Evolutionary conservation across 2,888 invertebrate genomes (phyloP).

Genomic region (Kryphioiulus occultus): DNA sequence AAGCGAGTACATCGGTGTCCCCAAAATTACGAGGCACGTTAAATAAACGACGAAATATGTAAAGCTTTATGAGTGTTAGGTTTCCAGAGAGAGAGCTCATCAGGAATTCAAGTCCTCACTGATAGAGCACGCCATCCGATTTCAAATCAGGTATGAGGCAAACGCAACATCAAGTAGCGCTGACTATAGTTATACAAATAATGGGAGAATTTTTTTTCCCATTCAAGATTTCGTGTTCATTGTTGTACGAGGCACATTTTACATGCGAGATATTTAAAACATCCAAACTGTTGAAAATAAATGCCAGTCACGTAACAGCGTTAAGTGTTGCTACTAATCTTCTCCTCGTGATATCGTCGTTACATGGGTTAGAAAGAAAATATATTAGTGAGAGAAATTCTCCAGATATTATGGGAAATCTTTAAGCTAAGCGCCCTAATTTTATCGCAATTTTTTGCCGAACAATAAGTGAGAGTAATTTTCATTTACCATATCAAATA

Average conservation of each 20-base stretch:
- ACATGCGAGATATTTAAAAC: constrained; percentile 41
- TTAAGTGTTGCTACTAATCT: constrained; percentile 44
- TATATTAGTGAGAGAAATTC: background rate
- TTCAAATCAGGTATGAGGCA: constrained; percentile 46
- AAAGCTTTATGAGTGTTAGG: background rate
- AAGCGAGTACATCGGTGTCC: background rate
- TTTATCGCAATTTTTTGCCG: constrained; percentile 31
- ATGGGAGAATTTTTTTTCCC: background rate
- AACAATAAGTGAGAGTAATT: background rate
- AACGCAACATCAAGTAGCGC: constrained; percentile 36
- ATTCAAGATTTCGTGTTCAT: constrained; percentile 41
- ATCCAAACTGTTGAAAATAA: constrained; percentile 41
- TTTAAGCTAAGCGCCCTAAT: background rate
- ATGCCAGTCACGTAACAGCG: constrained; percentile 44
- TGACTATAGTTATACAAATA: constrained; percentile 43
- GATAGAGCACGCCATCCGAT: constrained; percentile 44
- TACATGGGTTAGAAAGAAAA: background rate
- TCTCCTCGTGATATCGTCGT: constrained; percentile 33
- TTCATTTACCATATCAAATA: constrained; percentile 24
- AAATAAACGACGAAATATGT: background rate
- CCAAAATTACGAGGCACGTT: background rate
- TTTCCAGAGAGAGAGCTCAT: constrained; percentile 33
- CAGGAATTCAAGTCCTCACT: constrained; percentile 44
- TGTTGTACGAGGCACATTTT: background rate
- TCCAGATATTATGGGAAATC: constrained; percentile 26